Percentiles rank a stretch among this genome's conserved stretches.
Evolutionary conservation across 1,140 invertebrate species (phyloP).

Genomic region (Lepidurus apus): DNA sequence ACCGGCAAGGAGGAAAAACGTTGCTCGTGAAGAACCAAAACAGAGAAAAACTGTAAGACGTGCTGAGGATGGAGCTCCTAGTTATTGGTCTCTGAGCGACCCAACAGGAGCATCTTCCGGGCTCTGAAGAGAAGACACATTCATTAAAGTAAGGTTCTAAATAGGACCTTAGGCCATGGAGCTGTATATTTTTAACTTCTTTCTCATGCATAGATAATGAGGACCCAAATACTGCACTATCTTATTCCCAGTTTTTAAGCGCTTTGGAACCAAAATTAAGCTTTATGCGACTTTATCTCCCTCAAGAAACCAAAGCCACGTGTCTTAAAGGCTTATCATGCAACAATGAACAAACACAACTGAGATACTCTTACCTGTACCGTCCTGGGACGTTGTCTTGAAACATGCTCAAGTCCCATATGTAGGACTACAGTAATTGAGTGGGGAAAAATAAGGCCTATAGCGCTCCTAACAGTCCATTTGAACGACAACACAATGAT

Average conservation of each 20-base stretch:
- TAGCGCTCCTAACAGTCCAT: not conserved
- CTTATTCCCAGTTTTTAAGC: not conserved
- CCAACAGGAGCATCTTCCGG: not conserved
- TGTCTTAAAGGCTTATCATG: not conserved
- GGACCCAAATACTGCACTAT: not conserved
- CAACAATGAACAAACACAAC: not conserved
- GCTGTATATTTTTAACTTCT: not conserved
- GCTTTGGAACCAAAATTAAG: not conserved
- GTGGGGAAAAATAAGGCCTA: not conserved
- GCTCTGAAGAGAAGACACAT: not conserved
- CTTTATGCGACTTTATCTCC: not conserved
- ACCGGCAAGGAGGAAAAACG: not conserved
- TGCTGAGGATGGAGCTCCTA: not conserved
- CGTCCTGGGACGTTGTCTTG: not conserved
- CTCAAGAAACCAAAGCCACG: not conserved
- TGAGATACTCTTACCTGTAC: not conserved
- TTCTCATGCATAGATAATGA: conserved; percentile 12
- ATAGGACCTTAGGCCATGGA: not conserved
- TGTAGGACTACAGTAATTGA: not conserved
- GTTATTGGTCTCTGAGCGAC: not conserved
- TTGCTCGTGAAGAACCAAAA: not conserved
- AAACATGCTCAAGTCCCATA: not conserved
- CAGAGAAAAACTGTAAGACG: too few species aligned
- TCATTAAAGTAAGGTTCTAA: not conserved
- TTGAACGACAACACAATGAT: not conserved